Base-by-base conservation (phyloP, 2,888 invertebrate genomes). In the Leptopterna dolabrata region DNA sequence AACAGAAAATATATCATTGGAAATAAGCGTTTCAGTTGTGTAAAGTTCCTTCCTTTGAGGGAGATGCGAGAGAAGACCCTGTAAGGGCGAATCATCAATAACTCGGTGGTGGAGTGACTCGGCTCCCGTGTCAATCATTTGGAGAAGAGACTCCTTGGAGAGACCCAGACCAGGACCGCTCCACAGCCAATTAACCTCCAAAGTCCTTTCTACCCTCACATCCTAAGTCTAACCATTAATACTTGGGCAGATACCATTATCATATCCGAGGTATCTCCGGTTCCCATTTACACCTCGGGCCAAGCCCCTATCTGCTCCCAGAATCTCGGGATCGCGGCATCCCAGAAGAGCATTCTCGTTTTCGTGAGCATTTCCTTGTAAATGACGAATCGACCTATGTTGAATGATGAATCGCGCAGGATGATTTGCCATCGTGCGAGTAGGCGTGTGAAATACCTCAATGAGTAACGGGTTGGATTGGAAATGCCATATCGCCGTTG, bases 101-200 rank as follows among this genome's bases (percentile, higher is more conserved):
- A 87, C 78, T 45, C 80, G 51, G 36, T 30, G 80, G 76, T 63
- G 47, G 86, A 87, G 86, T 87, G 86, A 87, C 86, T 80, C 70
- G 86, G 71, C 86, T 87, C 86, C 80, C 78, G 86, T 87, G 78
- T 87, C 86, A 87, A 87, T 87, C 86, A 87, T 76, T 76, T 73
- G 81, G 71, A 83, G 63, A 63, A 63, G 63, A 63, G 63, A 63
- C 63, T 63, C 63, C 63, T 63, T 63, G 27, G 63, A 9, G 14
- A 51, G 51, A 51, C 51, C 45, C 36, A 51, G 51, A n/a, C 51
- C 51, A 51, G 24, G 63, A 63, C 63, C 63, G 63, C 24, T 63
- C 63, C 63, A 63, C 63, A 63, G 63, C 73, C 85, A 85, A 85
- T 85, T 85, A 85, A 85, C 85, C 85, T 63, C 63, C 19, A 9